Percentiles rank a stretch among this genome's conserved stretches.
These are phyloP conservation scores for Microcebus jonahi DNA, from an alignment of 2,113 vertebrate species.

Conservation along the genomic window DNA sequence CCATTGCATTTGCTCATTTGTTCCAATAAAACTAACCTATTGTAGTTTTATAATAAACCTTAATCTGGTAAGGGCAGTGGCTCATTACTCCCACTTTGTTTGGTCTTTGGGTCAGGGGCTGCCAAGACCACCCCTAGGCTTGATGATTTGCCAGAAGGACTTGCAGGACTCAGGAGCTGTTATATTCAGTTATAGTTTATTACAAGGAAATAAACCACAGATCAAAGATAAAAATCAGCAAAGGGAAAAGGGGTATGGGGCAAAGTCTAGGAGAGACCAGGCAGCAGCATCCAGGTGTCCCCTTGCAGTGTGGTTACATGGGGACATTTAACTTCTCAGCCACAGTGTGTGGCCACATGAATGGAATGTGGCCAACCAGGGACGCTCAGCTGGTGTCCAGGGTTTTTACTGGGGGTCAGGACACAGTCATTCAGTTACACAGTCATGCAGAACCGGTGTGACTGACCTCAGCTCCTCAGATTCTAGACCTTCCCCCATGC, in stretches of 20 bases:
- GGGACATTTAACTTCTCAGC: neutral
- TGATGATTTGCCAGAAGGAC: neutral
- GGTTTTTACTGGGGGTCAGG: neutral
- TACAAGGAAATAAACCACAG: neutral
- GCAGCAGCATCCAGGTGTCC: neutral
- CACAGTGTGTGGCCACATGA: fast-evolving
- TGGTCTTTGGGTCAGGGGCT: neutral
- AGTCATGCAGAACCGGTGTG: neutral
- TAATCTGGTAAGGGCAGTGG: neutral
- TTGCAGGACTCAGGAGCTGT: neutral
- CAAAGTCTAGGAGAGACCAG: neutral
- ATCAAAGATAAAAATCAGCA: neutral
- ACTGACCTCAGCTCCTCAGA: neutral
- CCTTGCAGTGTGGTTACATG: neutral
- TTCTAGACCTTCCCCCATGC: too few species aligned
- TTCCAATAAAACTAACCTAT: neutral
- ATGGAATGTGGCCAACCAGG: neutral
- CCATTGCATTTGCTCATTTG: neutral
- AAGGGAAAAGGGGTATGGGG: neutral
- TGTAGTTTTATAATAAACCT: neutral
- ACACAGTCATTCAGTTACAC: fast-evolving
- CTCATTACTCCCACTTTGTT: neutral
- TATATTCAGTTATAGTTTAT: neutral
- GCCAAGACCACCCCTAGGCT: neutral
- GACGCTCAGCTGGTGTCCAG: neutral